Conservation (phyloP, 2,113 vertebrate species). For the Microtus montanus region DNA sequence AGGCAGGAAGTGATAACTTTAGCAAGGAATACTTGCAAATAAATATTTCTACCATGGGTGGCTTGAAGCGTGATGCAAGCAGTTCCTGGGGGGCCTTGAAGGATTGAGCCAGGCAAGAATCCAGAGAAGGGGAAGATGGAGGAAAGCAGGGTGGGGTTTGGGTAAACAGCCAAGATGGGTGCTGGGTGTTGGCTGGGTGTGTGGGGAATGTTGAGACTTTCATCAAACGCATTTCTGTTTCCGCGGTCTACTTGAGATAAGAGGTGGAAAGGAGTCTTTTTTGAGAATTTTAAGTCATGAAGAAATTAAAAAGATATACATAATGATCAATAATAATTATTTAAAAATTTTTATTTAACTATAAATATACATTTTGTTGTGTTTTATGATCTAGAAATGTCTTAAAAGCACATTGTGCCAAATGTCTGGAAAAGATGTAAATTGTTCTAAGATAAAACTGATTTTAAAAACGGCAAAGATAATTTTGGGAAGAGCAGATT, state of each 20-base stretch:
- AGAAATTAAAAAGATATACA: background rate
- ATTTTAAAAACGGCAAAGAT: background rate
- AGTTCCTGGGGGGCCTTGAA: background rate
- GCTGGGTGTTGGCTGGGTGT: background rate
- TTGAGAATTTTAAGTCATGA: background rate
- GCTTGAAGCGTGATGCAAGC: background rate
- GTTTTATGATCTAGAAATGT: background rate
- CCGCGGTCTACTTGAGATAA: constrained; percentile 1
- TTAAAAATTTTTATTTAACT: constrained; percentile 19
- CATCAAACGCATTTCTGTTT: background rate
- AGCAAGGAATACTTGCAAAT: no score
- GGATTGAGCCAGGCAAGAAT: background rate
- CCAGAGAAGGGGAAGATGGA: background rate
- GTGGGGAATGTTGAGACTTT: background rate
- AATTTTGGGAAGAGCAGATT: background rate
- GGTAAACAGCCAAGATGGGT: background rate
- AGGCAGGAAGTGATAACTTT: background rate
- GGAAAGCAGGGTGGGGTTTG: background rate
- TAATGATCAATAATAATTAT: background rate
- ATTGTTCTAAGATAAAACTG: constrained; percentile 9
- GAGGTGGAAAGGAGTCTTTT: background rate
- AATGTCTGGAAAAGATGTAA: background rate
- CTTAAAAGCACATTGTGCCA: background rate
- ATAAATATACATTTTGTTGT: background rate
- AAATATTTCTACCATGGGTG: background rate